phyloP scores from a whole-genome alignment of 2,113 vertebrate genomes.

The Barnardius zonarius region DNA sequence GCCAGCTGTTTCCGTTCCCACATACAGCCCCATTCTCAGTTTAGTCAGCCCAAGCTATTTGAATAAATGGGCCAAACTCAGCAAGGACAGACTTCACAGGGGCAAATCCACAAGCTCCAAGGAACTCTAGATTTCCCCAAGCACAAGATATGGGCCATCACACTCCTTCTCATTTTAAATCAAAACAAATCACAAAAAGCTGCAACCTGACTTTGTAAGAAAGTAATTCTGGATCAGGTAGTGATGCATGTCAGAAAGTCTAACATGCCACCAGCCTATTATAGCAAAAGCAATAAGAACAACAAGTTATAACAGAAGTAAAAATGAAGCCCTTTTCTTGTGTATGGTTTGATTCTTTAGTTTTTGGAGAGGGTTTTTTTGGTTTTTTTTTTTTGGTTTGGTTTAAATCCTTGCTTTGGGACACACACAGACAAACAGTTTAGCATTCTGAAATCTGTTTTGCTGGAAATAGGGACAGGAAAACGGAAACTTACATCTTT shows the following conservation, averaged over 20 bases:
- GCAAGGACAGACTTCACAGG: neutral
- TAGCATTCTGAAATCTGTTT: slow-evolving; percentile 31
- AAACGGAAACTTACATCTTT: slow-evolving; percentile 49
- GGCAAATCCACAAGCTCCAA: neutral
- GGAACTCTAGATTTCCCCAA: neutral
- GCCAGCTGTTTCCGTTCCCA: neutral
- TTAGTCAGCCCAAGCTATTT: neutral
- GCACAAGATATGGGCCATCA: neutral
- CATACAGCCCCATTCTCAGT: neutral
- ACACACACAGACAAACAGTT: neutral
- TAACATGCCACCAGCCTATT: neutral
- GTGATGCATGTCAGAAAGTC: neutral
- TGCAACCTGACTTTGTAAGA: neutral
- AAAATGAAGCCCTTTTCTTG: neutral
- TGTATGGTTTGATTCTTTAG: neutral
- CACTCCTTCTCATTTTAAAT: slow-evolving; percentile 10
- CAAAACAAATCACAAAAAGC: slow-evolving; percentile 16
- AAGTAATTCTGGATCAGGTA: neutral
- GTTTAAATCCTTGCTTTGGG: slow-evolving; percentile 42
- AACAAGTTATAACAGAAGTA: slow-evolving; percentile 50
- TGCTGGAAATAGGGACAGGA: slow-evolving; percentile 26
- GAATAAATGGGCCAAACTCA: neutral
- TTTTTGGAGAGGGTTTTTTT: neutral
- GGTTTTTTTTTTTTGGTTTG: neutral
- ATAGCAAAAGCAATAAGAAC: neutral